Base-by-base conservation (phyloP, 2,797 vertebrate species). In the Argya squamiceps region DNA sequence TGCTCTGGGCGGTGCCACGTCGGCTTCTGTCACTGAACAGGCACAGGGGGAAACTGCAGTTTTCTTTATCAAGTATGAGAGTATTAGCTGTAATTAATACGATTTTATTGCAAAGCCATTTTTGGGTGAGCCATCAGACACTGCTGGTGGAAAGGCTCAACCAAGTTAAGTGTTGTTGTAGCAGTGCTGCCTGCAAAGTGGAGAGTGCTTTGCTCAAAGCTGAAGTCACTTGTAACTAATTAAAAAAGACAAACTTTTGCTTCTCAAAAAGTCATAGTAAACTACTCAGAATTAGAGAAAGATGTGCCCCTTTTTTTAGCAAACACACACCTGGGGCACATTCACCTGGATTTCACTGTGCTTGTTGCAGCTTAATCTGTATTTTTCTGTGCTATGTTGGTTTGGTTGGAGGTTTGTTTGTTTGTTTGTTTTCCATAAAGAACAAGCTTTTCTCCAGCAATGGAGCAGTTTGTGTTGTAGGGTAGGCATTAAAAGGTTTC, bases 1-100 rank as follows among this genome's bases (percentile, higher is more conserved):
- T 50, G 86, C n/a, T 76, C 94, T 68, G 55, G 82, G 93, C 8
- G 1, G 43, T 91, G 95, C 96, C 94, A 50, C 39, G 47, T 91
- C 7, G 6, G 94, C 91, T 96, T 96, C 94, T 96, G 93, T 96
- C 96, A 85, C 92, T 88, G 78, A 86, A 46, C 49, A 87, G 94
- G 86, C 47, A 29, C 39, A 56, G 43, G 29, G 37, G 37, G 11
- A 59, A 71, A 97, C 92, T 47, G 91, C 75, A 37, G 49, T n/a
- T 89, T 44, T 94, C 85, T 96, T 65, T 92, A 94, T 97, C 95
- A 92, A 77, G 26, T 89, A 55, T 89, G 85, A 93, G 87, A 92
- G 52, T 70, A 79, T 93, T 94, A 94, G 79, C 49, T 89, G 84
- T 81, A 95, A 97, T 88, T 84, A 79, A 90, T 93, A 43, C 4